A percentile compares a stretch with the other conserved stretches of the same genome.
Conservation (phyloP, 37 sponge, comb jelly and placozoan species). For the Ephydatia muelleri region DNA sequence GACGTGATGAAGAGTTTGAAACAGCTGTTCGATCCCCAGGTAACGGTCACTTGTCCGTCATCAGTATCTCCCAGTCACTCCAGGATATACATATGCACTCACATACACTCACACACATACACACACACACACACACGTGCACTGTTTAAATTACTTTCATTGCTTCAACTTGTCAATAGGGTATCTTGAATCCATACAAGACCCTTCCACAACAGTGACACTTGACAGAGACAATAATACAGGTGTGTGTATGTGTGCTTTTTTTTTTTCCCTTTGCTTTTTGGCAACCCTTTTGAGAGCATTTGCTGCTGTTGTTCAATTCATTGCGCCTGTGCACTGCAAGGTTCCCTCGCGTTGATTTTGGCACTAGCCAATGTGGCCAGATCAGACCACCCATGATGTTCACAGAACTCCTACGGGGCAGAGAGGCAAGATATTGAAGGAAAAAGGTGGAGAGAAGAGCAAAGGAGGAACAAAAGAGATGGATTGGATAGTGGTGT, state of each 20-base stretch:
- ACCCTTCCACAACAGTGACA: slow-evolving; percentile 49
- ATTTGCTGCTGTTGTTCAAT: neutral
- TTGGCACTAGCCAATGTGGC: neutral
- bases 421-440: no score
- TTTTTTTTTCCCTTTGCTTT: neutral
- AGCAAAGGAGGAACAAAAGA: neutral
- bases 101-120: neutral
- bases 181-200: slow-evolving; percentile 93
- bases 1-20: slow-evolving; percentile 86
- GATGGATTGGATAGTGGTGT: slow-evolving; percentile 13
- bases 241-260: neutral
- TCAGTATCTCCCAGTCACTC: slow-evolving; percentile 48
- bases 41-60: slow-evolving; percentile 16
- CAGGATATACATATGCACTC: no score
- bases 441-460: neutral
- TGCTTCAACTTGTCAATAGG: slow-evolving; percentile 46
- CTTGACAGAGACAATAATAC: neutral
- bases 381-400: neutral
- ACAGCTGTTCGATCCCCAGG: slow-evolving; percentile 85
- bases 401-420: neutral
- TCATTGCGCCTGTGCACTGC: neutral
- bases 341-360: neutral
- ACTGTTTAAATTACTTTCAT: neutral
- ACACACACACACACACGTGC: slow-evolving; percentile 2
- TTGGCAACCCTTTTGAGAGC: neutral